A percentile compares a stretch with the other conserved stretches of the same genome.
phyloP scores from a whole-genome alignment of 2,888 invertebrate genomes.

The Himalopsyche tibetana region DNA sequence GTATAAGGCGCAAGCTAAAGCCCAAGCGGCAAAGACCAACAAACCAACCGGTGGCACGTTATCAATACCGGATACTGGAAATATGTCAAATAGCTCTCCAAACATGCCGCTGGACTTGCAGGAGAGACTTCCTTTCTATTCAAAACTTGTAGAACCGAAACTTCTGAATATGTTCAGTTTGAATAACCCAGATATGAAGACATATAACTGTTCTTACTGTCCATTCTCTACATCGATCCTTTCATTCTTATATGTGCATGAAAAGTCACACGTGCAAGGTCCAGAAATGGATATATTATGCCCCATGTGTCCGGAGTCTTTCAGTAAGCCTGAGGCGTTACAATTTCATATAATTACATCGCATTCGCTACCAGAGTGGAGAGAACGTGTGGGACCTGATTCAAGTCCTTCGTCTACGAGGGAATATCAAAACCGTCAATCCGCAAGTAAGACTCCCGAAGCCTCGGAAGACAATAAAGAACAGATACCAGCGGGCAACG shows the following conservation, averaged over 20 bases:
- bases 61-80: constrained; percentile 71
- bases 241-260: constrained; percentile 94
- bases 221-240: constrained; percentile 92
- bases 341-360: constrained; percentile 79
- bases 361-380: constrained; percentile 73
- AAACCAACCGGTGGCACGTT: constrained; percentile 69
- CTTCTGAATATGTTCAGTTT: constrained; percentile 66
- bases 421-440: constrained; percentile 66
- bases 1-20: constrained; percentile 63
- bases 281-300: constrained; percentile 73
- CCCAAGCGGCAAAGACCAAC: constrained; percentile 69
- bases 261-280: constrained; percentile 84
- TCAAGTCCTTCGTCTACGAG: constrained; percentile 62
- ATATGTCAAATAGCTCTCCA: constrained; percentile 66
- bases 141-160: constrained; percentile 63
- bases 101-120: constrained; percentile 79
- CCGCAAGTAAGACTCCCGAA: constrained; percentile 67
- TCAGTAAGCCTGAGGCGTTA: constrained; percentile 77
- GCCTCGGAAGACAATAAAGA: constrained; percentile 71
- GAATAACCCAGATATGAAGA: constrained; percentile 76
- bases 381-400: constrained; percentile 60
- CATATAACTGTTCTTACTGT: constrained; percentile 93
- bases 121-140: constrained; percentile 68
- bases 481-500: constrained; percentile 65
- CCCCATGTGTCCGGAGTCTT: constrained; percentile 79